Base-by-base conservation (phyloP, 2,797 vertebrate genomes). In the Phylloscopus collybita region DNA sequence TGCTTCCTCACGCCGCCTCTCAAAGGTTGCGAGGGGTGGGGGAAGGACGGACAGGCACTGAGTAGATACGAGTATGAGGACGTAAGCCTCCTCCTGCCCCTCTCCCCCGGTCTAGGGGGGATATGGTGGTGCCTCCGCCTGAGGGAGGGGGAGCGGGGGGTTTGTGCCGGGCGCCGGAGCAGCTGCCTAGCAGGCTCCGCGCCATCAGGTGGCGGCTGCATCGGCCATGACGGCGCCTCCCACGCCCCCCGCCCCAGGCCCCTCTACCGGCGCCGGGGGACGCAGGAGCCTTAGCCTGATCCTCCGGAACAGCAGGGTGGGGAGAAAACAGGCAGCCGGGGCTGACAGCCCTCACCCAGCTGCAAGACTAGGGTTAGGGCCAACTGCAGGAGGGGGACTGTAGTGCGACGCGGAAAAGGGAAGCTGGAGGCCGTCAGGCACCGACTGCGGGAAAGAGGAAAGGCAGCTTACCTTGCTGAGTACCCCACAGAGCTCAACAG, bases 381-480 rank as follows among this genome's bases (percentile, higher is more conserved):
- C 29, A 56, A 36, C 50, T 90, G 36, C 73, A 38, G 32, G 13
- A 38, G 10, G 22, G 16, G 10, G 23, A 17, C 49, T n/a, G 36
- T 74, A 86, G 62, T 19, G 56, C 17, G 53, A 70, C 15, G 10
- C 69, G 32, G 38, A 82, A 65, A 88, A n/a, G 7, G 42, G 44
- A 70, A 75, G 49, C 38, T 51, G 45, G 15, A 59, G 64, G 20
- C 82, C 89, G 79, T 89, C 80, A 81, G 79, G 75, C 44, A 62
- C 27, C 64, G n/a, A 20, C 44, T 67, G n/a, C 5, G 22, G 50
- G 47, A 64, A 25, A 23, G 18, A 79, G 21, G n/a, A 78, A 54
- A 79, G 18, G 49, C 51, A 30, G 73, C 96, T 97, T 93, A 99
- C 99, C 98, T 99, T 99, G 56, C 99, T 99, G 51, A 99, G 98